Evolutionary conservation across 2,888 invertebrate species (phyloP).

Genomic region (Thera obeliscata): DNA sequence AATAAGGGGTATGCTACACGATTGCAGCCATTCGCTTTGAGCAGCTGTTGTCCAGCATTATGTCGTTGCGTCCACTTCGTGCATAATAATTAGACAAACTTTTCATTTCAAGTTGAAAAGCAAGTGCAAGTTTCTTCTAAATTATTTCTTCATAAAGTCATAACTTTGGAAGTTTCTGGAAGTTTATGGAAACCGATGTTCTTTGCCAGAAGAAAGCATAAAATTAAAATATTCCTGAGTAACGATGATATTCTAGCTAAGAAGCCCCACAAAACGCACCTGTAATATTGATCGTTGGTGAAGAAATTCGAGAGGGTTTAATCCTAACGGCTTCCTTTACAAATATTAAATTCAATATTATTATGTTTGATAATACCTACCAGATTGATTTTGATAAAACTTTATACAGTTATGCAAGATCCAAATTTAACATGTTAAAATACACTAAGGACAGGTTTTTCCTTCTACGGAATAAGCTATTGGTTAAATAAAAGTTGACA

Average conservation of each 20-base stretch:
- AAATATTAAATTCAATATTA: no score
- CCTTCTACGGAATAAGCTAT: no score
- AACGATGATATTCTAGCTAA: not conserved
- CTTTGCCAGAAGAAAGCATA: not conserved
- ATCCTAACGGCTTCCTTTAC: no score
- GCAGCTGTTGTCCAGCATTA: slow-evolving; percentile 23
- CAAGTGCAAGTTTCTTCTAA: slow-evolving; percentile 2
- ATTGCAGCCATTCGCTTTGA: slow-evolving; percentile 13
- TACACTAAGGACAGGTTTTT: no score
- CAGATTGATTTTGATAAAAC: no score
- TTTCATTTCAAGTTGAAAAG: slow-evolving; percentile 19
- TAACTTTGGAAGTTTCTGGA: not conserved
- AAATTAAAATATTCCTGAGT: not conserved
- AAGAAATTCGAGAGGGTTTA: no score
- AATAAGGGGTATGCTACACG: slow-evolving; percentile 7
- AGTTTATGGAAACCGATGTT: not conserved
- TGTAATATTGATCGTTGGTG: not conserved
- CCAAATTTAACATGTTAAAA: no score
- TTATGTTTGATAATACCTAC: no score
- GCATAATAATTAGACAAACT: slow-evolving; percentile 18
- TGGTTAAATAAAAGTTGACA: no score
- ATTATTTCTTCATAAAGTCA: not conserved
- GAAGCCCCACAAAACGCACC: not conserved
- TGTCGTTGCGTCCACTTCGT: slow-evolving; percentile 11
- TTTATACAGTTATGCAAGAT: no score